Evolutionary conservation across 2,888 invertebrate species (phyloP), one percentile per base, ranked within the genome.

Genomic region (Margaritifera margaritifera): DNA sequence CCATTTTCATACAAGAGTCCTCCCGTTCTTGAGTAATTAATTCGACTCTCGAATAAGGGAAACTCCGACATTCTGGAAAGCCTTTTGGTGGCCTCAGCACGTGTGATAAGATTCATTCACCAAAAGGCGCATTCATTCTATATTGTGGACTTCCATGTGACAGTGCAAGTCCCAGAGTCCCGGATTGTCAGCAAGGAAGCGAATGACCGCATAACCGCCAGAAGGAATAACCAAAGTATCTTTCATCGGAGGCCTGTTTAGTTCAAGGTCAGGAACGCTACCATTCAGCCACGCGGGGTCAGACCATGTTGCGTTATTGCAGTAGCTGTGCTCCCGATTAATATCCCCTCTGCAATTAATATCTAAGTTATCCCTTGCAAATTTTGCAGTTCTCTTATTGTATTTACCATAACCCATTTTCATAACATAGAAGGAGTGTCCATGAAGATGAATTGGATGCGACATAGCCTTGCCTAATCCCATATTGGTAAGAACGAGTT

Each of bases 381-480:
- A 27, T 50, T 53, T 22, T 31, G 57, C 72, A 15, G 56, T 54
- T 3, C 64, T 73, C 8, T 59, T 53, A 53, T 82, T 71, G 52
- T 72, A 73, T 4, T 22, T 27, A 1, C 77, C 74, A 54, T 75
- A 80, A 6, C 84, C 86, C 64, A 81, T 77, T 64, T 81, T 82
- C 24, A 86, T 42, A 6, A 86, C 83, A 27, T 82, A 78, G 68
- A 86, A 86, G 15, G 75, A 75, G 64, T 86, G 81, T 0, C 87
- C 86, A 62, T 87, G 87, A 55, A 84, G 65, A 72, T 87, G 86
- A 11, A 86, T 68, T 0, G 84, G 81, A 64, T 86, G 86, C 25
- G 80, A 72, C 54, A 69, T 72, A 8, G 75, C 69, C 19, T 64
- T 68, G 6, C 78, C 74, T 1, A 15, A 55, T 11, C 80, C 84